These are phyloP conservation scores for Enteromius mattozi DNA, from an alignment of 2,797 vertebrate genomes.

Conservation along the genomic window DNA sequence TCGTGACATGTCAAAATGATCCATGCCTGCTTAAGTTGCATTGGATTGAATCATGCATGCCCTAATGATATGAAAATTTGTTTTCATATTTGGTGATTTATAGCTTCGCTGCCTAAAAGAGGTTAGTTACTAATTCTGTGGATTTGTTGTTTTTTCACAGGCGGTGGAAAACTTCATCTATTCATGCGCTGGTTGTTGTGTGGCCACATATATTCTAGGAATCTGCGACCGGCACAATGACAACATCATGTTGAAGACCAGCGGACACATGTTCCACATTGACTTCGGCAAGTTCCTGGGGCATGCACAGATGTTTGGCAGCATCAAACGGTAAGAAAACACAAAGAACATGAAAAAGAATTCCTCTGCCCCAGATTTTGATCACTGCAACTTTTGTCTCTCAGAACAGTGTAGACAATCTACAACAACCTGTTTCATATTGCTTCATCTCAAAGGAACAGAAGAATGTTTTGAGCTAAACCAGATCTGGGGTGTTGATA, in stretches of 20 bases:
- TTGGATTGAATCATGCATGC: constrained; percentile 21
- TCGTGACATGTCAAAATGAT: neutral
- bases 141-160: constrained; percentile 67
- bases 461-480: constrained; percentile 6
- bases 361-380: neutral
- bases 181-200: constrained; percentile 95
- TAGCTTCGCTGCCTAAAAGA: neutral
- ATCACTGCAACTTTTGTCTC: neutral
- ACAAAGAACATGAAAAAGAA: neutral
- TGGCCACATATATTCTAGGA: constrained; percentile 95
- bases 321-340: constrained; percentile 89
- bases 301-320: constrained; percentile 97
- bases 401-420: neutral
- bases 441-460: neutral
- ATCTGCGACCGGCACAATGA: constrained; percentile 98
- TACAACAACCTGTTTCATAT: neutral
- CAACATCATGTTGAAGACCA: constrained; percentile 99
- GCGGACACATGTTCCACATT: constrained; percentile 98
- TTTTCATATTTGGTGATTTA: neutral
- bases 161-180: constrained; percentile 99
- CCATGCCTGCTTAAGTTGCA: constrained; percentile 4
- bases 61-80: neutral
- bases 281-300: constrained; percentile 97
- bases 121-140: neutral
- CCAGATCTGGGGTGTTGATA: neutral